Percentiles rank a stretch among this genome's conserved stretches.
Evolutionary conservation across 2,888 invertebrate species (phyloP).

Genomic region (Tuberolachnus salignus): DNA sequence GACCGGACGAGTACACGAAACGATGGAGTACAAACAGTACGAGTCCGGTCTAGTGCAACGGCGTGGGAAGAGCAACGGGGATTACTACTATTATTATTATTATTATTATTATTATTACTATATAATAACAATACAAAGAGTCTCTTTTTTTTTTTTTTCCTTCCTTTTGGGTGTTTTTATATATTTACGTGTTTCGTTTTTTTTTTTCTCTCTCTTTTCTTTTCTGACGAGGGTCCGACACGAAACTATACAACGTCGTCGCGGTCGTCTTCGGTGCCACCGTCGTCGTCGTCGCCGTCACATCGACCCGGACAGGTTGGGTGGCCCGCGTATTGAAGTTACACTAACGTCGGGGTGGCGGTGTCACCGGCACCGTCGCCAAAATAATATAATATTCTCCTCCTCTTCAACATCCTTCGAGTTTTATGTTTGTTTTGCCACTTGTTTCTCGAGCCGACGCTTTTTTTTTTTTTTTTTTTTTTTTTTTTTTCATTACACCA

Average conservation of each 20-base stretch:
- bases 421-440: constrained; percentile 11
- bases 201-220: no score
- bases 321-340: constrained; percentile 23
- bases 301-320: constrained; percentile 27
- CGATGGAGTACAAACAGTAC: not conserved
- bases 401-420: not conserved
- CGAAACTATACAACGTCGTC: not conserved
- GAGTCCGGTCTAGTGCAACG: no score
- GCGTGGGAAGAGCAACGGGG: no score
- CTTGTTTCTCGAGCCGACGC: not conserved
- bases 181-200: not conserved
- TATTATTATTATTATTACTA: not conserved
- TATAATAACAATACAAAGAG: not conserved
- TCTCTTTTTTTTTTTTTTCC: not conserved
- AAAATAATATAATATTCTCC: constrained; percentile 10
- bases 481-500: no score
- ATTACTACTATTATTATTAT: no score
- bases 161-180: not conserved
- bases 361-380: constrained; percentile 26
- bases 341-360: not conserved
- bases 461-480: not conserved
- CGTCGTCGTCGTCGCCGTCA: constrained; percentile 2
- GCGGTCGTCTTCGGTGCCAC: not conserved
- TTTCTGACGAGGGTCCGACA: constrained; percentile 51
- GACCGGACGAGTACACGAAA: not conserved